Base-by-base conservation (phyloP, 2,113 vertebrate genomes). In the Megaceryle torquata region DNA sequence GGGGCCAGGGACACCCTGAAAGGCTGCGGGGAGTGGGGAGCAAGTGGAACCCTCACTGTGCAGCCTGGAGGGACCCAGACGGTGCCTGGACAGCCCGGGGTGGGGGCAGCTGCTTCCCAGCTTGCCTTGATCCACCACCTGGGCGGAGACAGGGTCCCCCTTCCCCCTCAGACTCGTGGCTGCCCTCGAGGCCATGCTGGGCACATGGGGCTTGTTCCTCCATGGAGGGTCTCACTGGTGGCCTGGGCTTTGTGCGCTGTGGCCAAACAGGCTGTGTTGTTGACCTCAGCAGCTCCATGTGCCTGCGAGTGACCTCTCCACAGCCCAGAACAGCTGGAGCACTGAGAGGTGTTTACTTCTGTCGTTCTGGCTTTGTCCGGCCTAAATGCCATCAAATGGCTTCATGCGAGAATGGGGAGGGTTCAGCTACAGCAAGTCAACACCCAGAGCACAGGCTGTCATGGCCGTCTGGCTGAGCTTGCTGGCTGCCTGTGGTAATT, bases 401-500 rank as follows among this genome's bases (percentile, higher is more conserved):
- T 48, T 25, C 2, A 0, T 26, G 64, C 29, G 59, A 9, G 41
- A 18, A 69, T 29, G 56, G 44, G 17, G 15, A 33, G n/a, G 13
- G 19, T 3, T 17, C 24, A 13, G 35, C 67, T 11, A 33, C 41
- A 21, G 53, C 1, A 0, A 11, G 19, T 3, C 2, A 1, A 11
- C 64, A 16, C 2, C 12, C 64, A 16, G 35, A 21, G 64, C 64
- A 7, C 64, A 14, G 63, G 29, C 51, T 18, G 26, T 17, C 10
- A 5, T 0, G 1, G 50, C 3, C 1, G 0, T 10, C 48, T 4
- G 1, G 60, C 48, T 35, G 26, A 9, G 14, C 0, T 0, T 37
- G 53, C 69, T 15, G 77, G 20, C 78, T 64, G 65, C 28, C 6
- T 3, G 1, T 24, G 31, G 46, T 25, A 5, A 21, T 0, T 11